Base-by-base conservation (phyloP, 2,113 vertebrate genomes). In the Trematomus loennbergii region DNA sequence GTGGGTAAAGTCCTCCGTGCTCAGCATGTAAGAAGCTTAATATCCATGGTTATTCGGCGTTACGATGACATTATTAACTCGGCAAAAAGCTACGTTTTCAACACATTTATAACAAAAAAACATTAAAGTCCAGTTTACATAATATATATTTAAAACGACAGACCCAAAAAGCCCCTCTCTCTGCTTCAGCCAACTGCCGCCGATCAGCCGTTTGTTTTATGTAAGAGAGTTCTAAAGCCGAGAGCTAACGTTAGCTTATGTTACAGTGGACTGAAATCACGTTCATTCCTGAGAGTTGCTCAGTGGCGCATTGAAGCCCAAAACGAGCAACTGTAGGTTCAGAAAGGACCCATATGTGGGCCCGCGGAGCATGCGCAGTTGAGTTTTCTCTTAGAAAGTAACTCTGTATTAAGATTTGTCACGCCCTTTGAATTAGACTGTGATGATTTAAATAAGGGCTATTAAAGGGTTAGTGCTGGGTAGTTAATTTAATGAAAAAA, bases 21-120 rank as follows among this genome's bases (percentile, higher is more conserved):
- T 88, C 25, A 85, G 50, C 68, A 54, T 82, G 63, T 82, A 85
- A 89, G 73, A 53, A 68, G 87, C 87, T 87, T 82, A 86, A 22
- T 84, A 40, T 55, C 45, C 63, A 46, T 25, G 36, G 55, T 1
- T 78, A 76, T 33, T 72, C 12, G 4, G 13, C 46, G 36, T 20
- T 40, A 9, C 40, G 13, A 53, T 3, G 48, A 40, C 0, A 3
- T 11, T 29, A 3, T 11, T 36, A 68, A 54, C 60, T 1, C 20
- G 68, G 45, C 12, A 43, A 0, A 5, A 43, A 11, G 62, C n/a
- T 12, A 3, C 12, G 9, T 2, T 66, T 25, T 36, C 8, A 33
- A 49, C 36, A 33, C 3, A 17, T 0, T n/a, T 18, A 2, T 29
- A 29, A 29, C 29, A 17, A 9, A 33, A 13, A 15, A 40, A 2